These are phyloP conservation scores for Drosophila melanica DNA, from an alignment of 1,140 invertebrate species.

Conservation along the genomic window DNA sequence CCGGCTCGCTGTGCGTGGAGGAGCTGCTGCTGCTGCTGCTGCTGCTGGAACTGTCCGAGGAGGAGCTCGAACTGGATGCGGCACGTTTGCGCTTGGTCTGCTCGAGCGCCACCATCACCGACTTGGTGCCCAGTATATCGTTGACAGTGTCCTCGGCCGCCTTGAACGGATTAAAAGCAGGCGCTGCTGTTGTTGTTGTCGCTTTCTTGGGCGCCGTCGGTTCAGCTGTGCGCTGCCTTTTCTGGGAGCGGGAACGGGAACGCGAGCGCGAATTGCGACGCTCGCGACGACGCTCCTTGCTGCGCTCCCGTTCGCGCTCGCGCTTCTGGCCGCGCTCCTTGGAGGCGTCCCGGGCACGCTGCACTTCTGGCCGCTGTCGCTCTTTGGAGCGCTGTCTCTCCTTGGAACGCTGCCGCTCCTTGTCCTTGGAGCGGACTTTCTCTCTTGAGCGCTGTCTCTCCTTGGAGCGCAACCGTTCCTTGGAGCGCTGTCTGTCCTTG, in stretches of 20 bases:
- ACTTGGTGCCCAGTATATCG: slow-evolving; percentile 70
- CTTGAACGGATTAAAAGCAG: slow-evolving; percentile 71
- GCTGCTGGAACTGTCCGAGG: slow-evolving; percentile 48
- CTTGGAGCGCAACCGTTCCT: slow-evolving; percentile 15
- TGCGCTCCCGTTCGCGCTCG: slow-evolving; percentile 5
- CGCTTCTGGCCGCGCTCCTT: slow-evolving; percentile 9
- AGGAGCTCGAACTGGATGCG: slow-evolving; percentile 57
- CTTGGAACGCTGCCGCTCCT: neutral
- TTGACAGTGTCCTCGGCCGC: slow-evolving; percentile 73
- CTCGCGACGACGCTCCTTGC: slow-evolving; percentile 44
- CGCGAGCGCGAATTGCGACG: slow-evolving; percentile 2
- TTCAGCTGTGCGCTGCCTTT: slow-evolving; percentile 19
- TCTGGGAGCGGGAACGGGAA: slow-evolving; percentile 32
- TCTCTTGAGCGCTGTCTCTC: slow-evolving; percentile 21
- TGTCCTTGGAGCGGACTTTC: slow-evolving; percentile 25
- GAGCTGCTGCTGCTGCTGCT: slow-evolving; percentile 32
- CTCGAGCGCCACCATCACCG: slow-evolving; percentile 67
- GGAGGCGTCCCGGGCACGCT: slow-evolving; percentile 6
- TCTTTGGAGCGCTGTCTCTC: neutral
- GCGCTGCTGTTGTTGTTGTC: neutral
- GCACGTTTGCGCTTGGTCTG: slow-evolving; percentile 63
- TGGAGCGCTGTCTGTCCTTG: slow-evolving; percentile 13
- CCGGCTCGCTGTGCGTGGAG: slow-evolving; percentile 47
- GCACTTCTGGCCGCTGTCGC: neutral
- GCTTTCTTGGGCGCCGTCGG: slow-evolving; percentile 52